A percentile compares a stretch with the other conserved stretches of the same genome.
These are phyloP conservation scores for Chelon auratus DNA, from an alignment of 2,797 vertebrate species.

Conservation along the genomic window DNA sequence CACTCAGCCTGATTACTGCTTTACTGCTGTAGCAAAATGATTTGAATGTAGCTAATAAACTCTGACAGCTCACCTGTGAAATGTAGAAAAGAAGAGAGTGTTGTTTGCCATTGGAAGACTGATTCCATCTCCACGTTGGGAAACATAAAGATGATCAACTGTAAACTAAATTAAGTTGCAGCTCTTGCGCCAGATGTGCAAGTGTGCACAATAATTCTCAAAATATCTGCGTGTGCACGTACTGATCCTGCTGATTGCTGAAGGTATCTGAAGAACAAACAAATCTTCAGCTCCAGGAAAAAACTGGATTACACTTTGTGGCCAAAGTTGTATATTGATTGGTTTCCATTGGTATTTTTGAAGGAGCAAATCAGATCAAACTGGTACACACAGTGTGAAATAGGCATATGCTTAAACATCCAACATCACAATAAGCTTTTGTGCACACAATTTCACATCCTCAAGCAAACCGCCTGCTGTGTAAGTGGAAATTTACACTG, in stretches of 20 bases:
- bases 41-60: neutral
- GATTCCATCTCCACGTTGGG: neutral
- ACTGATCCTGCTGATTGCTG: too few species aligned
- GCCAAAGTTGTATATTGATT: neutral
- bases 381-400: neutral
- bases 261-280: neutral
- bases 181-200: neutral
- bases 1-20: neutral
- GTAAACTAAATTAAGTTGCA: neutral
- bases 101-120: neutral
- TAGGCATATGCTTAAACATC: neutral
- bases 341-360: too few species aligned
- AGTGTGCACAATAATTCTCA: neutral
- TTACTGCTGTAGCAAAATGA: neutral
- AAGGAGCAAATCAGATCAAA: too few species aligned
- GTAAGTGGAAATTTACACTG: neutral
- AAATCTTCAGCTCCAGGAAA: neutral
- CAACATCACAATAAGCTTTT: too few species aligned
- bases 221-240: too few species aligned
- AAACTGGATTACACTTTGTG: neutral
- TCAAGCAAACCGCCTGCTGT: neutral
- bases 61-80: neutral
- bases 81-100: neutral
- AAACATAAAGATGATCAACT: neutral
- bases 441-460: too few species aligned